Percentiles rank a stretch among this genome's conserved stretches.
Evolutionary conservation across 2,113 vertebrate species (phyloP).

Genomic region (Theristicus caerulescens): DNA sequence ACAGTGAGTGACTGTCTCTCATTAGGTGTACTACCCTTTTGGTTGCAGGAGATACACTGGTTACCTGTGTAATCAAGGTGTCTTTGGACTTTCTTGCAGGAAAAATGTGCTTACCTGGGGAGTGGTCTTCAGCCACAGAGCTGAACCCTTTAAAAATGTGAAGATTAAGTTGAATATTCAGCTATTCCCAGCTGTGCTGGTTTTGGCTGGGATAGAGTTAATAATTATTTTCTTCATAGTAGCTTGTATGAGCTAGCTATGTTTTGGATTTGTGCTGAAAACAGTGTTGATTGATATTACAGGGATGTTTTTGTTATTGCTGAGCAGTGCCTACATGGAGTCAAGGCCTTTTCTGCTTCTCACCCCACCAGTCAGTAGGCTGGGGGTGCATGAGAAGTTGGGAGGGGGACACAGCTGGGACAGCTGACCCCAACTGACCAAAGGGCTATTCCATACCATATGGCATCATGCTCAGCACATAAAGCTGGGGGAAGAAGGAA

Average conservation of each 20-base stretch:
- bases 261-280: background rate
- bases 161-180: background rate
- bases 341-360: background rate
- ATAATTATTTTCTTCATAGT: background rate
- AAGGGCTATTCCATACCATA: background rate
- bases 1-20: background rate
- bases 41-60: background rate
- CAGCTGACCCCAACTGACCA: background rate
- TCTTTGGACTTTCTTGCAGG: background rate
- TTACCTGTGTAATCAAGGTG: background rate
- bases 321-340: background rate
- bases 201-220: background rate
- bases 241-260: background rate
- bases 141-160: background rate
- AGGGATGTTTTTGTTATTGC: background rate
- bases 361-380: background rate
- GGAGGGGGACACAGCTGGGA: background rate
- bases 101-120: background rate
- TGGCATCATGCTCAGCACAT: background rate
- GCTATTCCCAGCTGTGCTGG: background rate
- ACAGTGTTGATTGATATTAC: background rate
- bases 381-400: background rate
- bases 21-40: background rate
- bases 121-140: background rate
- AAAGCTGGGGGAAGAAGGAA: background rate